Conservation (phyloP, 1,140 invertebrate genomes). For the Pseudomyrmex gracilis region DNA sequence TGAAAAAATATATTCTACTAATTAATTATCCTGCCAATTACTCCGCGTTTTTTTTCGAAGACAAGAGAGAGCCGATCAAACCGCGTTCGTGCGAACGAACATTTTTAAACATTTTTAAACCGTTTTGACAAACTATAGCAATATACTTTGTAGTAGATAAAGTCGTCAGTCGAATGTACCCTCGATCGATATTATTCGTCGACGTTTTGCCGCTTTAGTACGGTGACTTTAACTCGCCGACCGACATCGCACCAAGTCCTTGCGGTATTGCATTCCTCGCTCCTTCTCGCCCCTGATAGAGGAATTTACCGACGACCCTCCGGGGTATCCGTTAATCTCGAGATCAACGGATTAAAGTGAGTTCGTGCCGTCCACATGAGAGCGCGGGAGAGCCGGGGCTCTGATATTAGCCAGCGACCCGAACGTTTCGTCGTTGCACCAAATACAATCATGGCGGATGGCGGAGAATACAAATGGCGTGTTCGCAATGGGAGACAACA, state of each 20-base stretch:
- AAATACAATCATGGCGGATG: neutral
- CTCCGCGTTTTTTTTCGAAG: neutral
- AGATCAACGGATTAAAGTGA: slow-evolving; percentile 70
- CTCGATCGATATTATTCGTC: slow-evolving; percentile 44
- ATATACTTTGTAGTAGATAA: neutral
- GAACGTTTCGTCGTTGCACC: slow-evolving; percentile 29
- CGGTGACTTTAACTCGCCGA: slow-evolving; percentile 41
- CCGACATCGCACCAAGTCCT: slow-evolving; percentile 54
- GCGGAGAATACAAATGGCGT: slow-evolving; percentile 43
- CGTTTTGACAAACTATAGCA: too few relatives aligned
- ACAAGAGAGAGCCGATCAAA: neutral
- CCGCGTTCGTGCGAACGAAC: neutral
- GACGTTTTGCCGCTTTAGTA: slow-evolving; percentile 45
- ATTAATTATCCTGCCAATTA: too few relatives aligned
- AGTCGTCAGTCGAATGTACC: slow-evolving; percentile 30
- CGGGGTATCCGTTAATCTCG: slow-evolving; percentile 67
- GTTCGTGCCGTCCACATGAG: slow-evolving; percentile 52
- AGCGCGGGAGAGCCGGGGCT: slow-evolving; percentile 9
- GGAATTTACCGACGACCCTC: slow-evolving; percentile 68
- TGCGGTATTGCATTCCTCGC: slow-evolving; percentile 69
- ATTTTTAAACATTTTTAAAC: too few relatives aligned
- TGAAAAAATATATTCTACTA: too few relatives aligned
- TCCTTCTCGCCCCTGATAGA: slow-evolving; percentile 64
- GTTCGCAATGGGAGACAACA: neutral
- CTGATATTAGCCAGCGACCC: slow-evolving; percentile 35